These are phyloP conservation scores for Hyalella azteca DNA, from an alignment of 2,888 invertebrate genomes.

Conservation along the genomic window DNA sequence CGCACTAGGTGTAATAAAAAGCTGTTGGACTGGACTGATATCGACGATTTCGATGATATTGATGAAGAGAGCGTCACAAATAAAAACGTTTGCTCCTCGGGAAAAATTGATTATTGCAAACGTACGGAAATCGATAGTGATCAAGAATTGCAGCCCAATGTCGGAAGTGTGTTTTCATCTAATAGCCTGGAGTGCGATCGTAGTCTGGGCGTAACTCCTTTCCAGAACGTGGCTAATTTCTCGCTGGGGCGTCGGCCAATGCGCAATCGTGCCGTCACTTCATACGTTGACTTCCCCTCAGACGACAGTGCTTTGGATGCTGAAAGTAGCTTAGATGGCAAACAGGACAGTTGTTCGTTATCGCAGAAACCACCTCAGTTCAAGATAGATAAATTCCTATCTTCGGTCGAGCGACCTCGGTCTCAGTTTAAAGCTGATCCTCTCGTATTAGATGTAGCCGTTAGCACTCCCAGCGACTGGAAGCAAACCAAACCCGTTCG, in stretches of 20 bases:
- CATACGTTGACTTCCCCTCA: constrained; percentile 17
- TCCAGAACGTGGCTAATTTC: constrained; percentile 5
- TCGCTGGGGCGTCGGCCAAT: background rate
- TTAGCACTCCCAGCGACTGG: background rate
- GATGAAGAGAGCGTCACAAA: background rate
- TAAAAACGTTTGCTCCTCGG: too few species aligned
- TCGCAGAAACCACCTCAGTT: background rate
- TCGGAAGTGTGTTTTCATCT: constrained; percentile 20
- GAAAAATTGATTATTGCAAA: too few species aligned
- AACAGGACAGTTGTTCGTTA: background rate
- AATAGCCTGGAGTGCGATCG: background rate
- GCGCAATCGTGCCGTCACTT: background rate
- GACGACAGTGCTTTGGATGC: constrained; percentile 5
- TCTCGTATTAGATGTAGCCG: background rate
- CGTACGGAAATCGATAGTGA: too few species aligned
- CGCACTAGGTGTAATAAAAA: background rate
- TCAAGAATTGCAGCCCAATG: too few species aligned
- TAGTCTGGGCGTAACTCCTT: constrained; percentile 16
- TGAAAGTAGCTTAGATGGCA: background rate
- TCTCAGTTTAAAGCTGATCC: background rate
- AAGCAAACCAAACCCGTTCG: constrained; percentile 9
- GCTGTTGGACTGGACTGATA: background rate
- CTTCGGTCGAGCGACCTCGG: background rate
- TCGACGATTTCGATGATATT: background rate
- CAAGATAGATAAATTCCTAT: background rate